A percentile compares a stretch with the other conserved stretches of the same genome.
Evolutionary conservation across 2,113 vertebrate genomes (phyloP).

Genomic region (Ctenodactylus gundi): DNA sequence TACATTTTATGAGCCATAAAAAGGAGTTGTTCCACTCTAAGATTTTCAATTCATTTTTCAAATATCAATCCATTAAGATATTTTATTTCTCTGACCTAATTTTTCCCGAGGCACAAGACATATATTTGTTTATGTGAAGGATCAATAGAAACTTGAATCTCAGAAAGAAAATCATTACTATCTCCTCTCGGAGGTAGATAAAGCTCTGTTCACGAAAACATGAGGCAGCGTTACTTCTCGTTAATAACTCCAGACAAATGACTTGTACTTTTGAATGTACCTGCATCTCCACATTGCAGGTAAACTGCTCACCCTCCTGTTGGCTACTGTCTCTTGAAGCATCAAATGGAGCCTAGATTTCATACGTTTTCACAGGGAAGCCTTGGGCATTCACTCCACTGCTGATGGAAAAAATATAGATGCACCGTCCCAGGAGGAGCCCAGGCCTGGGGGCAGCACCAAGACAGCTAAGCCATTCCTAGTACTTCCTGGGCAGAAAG

Average conservation of each 20-base stretch:
- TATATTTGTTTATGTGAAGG: slow-evolving; percentile 52
- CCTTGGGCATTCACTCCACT: neutral
- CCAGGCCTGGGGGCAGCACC: neutral
- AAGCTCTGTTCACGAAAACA: slow-evolving; percentile 26
- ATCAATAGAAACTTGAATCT: slow-evolving; percentile 64
- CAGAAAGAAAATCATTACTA: slow-evolving; percentile 62
- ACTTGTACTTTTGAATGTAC: neutral
- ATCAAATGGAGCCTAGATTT: neutral
- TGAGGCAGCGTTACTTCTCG: slow-evolving; percentile 43
- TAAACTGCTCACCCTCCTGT: neutral
- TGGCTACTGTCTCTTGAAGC: neutral
- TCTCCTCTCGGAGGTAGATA: neutral
- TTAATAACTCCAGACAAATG: slow-evolving; percentile 42
- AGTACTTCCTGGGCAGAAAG: neutral
- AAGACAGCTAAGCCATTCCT: neutral
- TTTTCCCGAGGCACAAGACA: slow-evolving; percentile 37
- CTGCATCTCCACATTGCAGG: neutral
- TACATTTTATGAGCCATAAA: slow-evolving; percentile 37
- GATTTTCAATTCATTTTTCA: slow-evolving; percentile 55
- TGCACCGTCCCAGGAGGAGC: neutral
- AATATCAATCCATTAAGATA: slow-evolving; percentile 44
- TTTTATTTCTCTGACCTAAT: slow-evolving; percentile 46
- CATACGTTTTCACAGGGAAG: neutral
- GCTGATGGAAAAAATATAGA: neutral
- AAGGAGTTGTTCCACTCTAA: slow-evolving; percentile 5